Base-by-base conservation (phyloP, 2,888 invertebrate genomes). In the Oxyteleia sp. region DNA sequence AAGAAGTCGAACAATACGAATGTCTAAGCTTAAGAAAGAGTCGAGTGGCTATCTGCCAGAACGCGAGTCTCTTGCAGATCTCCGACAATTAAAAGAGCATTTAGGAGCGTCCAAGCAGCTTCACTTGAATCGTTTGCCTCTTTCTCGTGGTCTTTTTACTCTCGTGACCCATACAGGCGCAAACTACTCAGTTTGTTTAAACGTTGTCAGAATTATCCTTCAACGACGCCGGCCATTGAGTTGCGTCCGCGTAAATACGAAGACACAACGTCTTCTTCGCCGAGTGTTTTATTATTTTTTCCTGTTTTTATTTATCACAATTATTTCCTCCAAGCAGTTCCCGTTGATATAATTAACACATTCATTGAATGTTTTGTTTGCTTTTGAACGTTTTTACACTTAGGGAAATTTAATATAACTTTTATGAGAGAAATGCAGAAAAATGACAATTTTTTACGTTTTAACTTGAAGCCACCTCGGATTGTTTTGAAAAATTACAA, bases 51-150 rank as follows among this genome's bases (percentile, higher is more conserved):
- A 35, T 26, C 63, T 29, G 51, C 26, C 55, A 7, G 71, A 68
- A 51, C 69, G 8, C 32, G 80, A 80, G 64, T 82, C 76, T 75
- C 64, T 63, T 53, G 15, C 26, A 41, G 63, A 35, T 79, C 71
- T 47, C 61, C 47, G 59, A 85, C 85, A 84, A 87, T 89, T 88
- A 87, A 87, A 87, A 87, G 80, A 74, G 74, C 84, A 88, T 87
- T 87, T 84, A 69, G 53, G 18, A 74, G 63, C 45, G 45, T 66
- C 72, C 72, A 35, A 82, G 80, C 43, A 61, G 49, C 72, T 49
- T 49, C 53, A n/a, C 64, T 80, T 41, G 49, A 78, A 49, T 43
- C 38, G 66, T 41, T 59, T 35, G 68, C 51, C 69, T 45, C 78
- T 79, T 83, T 79, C 29, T 53, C 35, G 53, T 13, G 47, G 29